phyloP scores from a whole-genome alignment of 2,888 invertebrate genomes.

The Xestoiulus laeticollis region DNA sequence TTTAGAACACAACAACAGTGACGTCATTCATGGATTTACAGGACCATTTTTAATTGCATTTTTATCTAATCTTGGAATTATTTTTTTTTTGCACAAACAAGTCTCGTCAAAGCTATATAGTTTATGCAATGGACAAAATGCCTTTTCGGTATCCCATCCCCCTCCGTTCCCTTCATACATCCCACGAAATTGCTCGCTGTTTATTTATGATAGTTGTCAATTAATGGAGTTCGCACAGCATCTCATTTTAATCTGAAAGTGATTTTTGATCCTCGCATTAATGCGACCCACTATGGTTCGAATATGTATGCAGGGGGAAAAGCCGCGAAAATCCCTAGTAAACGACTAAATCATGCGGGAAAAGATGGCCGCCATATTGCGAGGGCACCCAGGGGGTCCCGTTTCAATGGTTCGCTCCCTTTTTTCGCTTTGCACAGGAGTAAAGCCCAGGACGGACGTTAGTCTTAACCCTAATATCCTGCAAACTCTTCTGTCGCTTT shows the following conservation, averaged over 20 bases:
- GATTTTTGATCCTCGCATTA: conserved; percentile 1
- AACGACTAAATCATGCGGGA: conserved; percentile 1
- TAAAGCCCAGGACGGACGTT: background rate
- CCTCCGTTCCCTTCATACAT: background rate
- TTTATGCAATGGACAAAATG: too few species aligned
- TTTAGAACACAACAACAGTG: background rate
- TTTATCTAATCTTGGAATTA: background rate
- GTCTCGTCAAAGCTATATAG: too few species aligned
- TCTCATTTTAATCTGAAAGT: conserved; percentile 1
- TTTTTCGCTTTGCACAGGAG: background rate
- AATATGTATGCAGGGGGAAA: background rate
- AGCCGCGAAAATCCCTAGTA: background rate
- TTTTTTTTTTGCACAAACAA: too few species aligned
- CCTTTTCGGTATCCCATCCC: background rate
- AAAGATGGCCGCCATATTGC: conserved; percentile 9
- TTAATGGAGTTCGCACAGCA: background rate
- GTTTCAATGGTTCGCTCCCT: background rate
- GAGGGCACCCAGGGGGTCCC: background rate
- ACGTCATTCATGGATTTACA: background rate
- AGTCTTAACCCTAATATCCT: conserved; percentile 1
- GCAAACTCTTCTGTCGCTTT: background rate
- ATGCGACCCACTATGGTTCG: background rate
- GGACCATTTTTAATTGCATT: background rate
- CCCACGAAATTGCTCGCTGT: background rate
- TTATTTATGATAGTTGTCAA: conserved; percentile 9